Percentiles rank a stretch among this genome's conserved stretches.
phyloP scores from a whole-genome alignment of 2,888 invertebrate species.

The Epiblema foenella region DNA sequence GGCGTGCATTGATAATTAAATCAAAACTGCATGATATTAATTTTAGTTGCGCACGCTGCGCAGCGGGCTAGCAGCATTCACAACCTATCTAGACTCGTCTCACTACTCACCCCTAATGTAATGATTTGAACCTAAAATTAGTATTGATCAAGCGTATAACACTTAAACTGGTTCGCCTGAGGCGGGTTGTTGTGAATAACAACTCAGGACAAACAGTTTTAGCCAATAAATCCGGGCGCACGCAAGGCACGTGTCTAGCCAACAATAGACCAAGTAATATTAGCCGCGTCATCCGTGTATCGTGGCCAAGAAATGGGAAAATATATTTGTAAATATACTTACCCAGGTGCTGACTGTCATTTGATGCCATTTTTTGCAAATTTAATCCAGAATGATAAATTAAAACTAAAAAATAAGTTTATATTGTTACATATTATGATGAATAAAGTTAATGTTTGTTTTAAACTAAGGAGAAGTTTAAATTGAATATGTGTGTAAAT shows the following conservation, averaged over 20 bases:
- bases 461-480: neutral
- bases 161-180: neutral
- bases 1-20: conserved; percentile 31
- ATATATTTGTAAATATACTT: conserved; percentile 2
- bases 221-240: conserved; percentile 59
- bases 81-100: neutral
- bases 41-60: conserved; percentile 48
- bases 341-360: neutral
- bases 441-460: neutral
- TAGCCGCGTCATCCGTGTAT: conserved; percentile 57
- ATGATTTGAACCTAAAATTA: neutral
- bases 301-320: neutral
- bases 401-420: neutral
- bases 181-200: neutral
- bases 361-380: neutral
- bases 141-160: neutral
- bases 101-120: neutral
- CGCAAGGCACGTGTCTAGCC: conserved; percentile 58
- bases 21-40: conserved; percentile 42
- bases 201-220: conserved; percentile 44
- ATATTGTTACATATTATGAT: neutral
- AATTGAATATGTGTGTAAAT: neutral
- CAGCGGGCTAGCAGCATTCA: conserved; percentile 46
- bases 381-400: neutral
- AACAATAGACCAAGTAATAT: conserved; percentile 64